Evolutionary conservation across 2,888 invertebrate species (phyloP), one percentile per base, ranked within the genome.

Genomic region (Yponomeuta plumbellus): DNA sequence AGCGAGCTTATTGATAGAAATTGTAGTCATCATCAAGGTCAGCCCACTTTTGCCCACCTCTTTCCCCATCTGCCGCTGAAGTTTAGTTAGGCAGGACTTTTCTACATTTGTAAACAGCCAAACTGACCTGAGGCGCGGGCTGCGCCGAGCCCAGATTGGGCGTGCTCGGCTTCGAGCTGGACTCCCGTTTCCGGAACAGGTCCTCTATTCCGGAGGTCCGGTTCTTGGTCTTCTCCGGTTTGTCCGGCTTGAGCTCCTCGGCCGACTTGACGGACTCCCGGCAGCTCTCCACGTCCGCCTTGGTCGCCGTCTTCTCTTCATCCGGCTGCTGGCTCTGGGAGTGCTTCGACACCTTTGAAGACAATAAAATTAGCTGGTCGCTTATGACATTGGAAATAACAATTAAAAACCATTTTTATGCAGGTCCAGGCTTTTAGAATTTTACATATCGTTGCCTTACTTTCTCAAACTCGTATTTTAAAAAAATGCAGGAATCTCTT

Each of bases 271-370:
- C 85, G 0, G 91, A 91, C 68, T 90, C 92, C 23, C 86, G 79
- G 73, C 89, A 91, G 71, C 88, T 86, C 57, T 91, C 91, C 66
- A 71, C 84, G 66, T 88, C 91, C 10, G 75, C 74, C 64, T 81
- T 78, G 6, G 73, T 67, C 11, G 76, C 79, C 72, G 86, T 86
- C 72, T 92, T 92, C 61, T 94, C 93, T 61, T 94, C 94, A 70
- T 94, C 94, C 0, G 94, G 93, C 77, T 96, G 95, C 75, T 96
- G 95, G 68, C 95, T 95, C 76, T 95, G 95, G 0, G 96, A 95
- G 73, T 95, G 94, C 74, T 96, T 94, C 44, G 87, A 86, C 6
- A 92, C 92, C 34, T 34, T n/a, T 5, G 5, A 3, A 34, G 34
- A 34, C 8, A 34, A 34, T 34, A 34, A 10, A 8, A 8, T 34